Base-by-base conservation (phyloP, 2,113 vertebrate species). In the Cephalopholis sonnerati region DNA sequence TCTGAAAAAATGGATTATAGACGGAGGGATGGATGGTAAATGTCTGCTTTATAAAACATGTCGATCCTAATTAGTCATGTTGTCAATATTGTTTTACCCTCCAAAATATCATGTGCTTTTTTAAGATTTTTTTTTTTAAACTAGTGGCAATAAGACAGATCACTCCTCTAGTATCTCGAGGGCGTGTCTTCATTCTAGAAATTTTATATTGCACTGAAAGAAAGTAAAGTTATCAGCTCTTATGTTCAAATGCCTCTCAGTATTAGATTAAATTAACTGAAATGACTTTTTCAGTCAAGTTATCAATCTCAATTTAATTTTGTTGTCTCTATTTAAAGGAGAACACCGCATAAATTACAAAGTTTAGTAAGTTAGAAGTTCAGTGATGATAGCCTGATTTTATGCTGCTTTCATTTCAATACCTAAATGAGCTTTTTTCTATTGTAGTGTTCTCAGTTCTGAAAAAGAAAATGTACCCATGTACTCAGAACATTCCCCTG, bases 21-120 rank as follows among this genome's bases (percentile, higher is more conserved):
- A 32, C 17, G 29, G 12, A 61, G 5, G 7, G 18, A 16, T 54
- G 29, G 46, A 57, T 69, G 71, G 10, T 66, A 50, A 62, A 71
- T 62, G 48, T 44, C 50, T 80, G 61, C 46, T 27, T 44, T 46
- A 22, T 27, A 68, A 81, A 84, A 63, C 48, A 41, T 57, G 8
- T 62, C 5, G 8, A 18, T 72, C 29, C 67, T 17, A 74, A 72
- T 55, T n/a, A 55, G 18, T 57, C 24, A 46, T 36, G 32, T 39
- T 41, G 54, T 59, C 51, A 50, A n/a, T 24, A 5, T 65, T 67
- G 16, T 22, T 66, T 66, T 55, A 0, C 15, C 15, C 7, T 44
- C 12, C 24, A 20, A 46, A 73, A 59, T 10, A 1, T 5, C 20
- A 41, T 39, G 24, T 44, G n/a, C n/a, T 71, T 46, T 74, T 62